These are phyloP conservation scores for Lamellibrachia satsuma DNA, from an alignment of 2,888 invertebrate species.

Conservation along the genomic window DNA sequence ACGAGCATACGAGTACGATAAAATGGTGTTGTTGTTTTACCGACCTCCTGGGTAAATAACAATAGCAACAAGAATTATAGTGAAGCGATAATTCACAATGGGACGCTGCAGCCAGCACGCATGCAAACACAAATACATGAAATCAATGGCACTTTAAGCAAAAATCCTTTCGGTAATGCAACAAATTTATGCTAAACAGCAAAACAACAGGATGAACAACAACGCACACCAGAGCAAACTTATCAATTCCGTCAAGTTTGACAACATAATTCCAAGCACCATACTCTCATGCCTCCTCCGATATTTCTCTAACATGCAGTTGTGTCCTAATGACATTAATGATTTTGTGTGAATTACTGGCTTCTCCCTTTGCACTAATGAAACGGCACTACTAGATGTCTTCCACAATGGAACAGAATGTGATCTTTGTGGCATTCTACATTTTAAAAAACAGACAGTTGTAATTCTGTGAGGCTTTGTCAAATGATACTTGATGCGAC, in stretches of 20 bases:
- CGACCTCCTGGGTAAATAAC: neutral
- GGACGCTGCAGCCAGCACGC: neutral
- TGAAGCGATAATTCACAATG: neutral
- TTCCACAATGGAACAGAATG: neutral
- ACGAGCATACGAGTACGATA: neutral
- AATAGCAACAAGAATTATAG: slow-evolving; percentile 11
- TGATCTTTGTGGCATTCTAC: neutral
- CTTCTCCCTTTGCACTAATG: neutral
- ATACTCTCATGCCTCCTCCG: neutral
- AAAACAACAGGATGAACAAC: slow-evolving; percentile 11
- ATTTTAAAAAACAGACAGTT: neutral
- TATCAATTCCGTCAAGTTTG: neutral
- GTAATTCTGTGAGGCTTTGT: neutral
- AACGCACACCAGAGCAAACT: neutral
- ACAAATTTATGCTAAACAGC: slow-evolving; percentile 3
- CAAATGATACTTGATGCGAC: neutral
- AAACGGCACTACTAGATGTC: neutral
- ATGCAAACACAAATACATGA: neutral
- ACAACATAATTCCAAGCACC: neutral
- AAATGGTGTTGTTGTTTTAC: neutral
- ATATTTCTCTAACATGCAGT: neutral
- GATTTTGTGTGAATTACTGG: neutral
- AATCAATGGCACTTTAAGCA: neutral
- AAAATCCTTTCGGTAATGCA: slow-evolving; percentile 6
- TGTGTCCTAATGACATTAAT: neutral